Conservation (phyloP, 2,113 vertebrate species). For the Dipodomys stephensi region DNA sequence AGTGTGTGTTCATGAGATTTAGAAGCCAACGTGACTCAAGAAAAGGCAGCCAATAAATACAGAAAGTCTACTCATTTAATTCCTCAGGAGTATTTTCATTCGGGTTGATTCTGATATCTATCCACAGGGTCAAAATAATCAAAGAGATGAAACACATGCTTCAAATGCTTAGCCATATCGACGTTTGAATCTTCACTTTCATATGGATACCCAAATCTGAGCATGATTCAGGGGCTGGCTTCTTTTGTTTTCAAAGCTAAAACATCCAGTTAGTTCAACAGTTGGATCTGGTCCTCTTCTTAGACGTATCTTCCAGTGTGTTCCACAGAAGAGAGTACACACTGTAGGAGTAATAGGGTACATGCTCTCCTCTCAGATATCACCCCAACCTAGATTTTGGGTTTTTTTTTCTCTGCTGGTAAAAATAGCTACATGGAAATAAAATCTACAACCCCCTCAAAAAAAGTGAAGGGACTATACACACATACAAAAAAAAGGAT, state of each 20-base stretch:
- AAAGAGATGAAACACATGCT: conserved; percentile 34
- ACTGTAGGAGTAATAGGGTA: not conserved
- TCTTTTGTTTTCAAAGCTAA: conserved; percentile 38
- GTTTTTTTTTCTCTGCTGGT: not conserved
- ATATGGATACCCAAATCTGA: conserved; percentile 16
- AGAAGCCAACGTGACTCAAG: not conserved
- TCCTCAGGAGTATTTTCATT: conserved; percentile 29
- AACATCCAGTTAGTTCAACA: not conserved
- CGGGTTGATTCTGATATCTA: not conserved
- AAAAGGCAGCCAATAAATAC: conserved; percentile 49
- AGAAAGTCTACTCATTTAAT: conserved; percentile 39
- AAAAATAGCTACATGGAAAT: not conserved
- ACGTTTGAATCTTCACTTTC: conserved; percentile 26
- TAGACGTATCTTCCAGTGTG: not conserved
- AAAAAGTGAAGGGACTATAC: not conserved
- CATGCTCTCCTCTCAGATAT: not conserved
- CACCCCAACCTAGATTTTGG: conserved; percentile 2
- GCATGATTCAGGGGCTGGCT: not conserved
- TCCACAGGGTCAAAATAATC: conserved; percentile 34
- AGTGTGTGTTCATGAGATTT: not conserved
- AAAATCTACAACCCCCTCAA: not conserved
- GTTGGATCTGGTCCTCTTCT: not conserved
- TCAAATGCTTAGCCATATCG: not conserved
- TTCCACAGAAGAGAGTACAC: not conserved
- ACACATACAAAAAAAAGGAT: too few relatives aligned